Evolutionary conservation across 2,888 invertebrate genomes (phyloP), one percentile per base, ranked within the genome.

Genomic region (Drosophila helvetica): DNA sequence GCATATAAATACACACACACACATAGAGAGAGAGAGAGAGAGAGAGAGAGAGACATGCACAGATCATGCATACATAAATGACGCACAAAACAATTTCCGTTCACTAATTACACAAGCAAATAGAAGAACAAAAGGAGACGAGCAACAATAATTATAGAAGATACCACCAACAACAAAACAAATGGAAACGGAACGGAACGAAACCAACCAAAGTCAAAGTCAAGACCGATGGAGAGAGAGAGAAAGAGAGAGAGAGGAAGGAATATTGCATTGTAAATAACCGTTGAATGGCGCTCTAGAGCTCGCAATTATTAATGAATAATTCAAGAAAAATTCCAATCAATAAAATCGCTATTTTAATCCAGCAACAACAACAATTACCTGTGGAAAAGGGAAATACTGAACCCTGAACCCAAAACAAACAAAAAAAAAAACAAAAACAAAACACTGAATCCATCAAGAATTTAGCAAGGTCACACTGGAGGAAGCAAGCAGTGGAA

Each of bases 71-170:
- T 27, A 15, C 47, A 18, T 17, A 27, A 30, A 25, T 18, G 61
- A 75, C 52, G 48, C 55, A 55, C 45, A 65, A 67, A 67, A 55
- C 61, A 65, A 80, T 80, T 67, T 78, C 80, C 80, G 78, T 51
- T 78, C 68, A 82, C 83, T 79, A 83, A 79, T 79, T 83, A 80
- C 70, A 83, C 70, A 74, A 69, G 66, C 78, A 80, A 79, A 79
- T 52, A 65, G 62, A 74, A 60, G 52, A 61, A 54, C 47, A 25
- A 3, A 18, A 12, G 67, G 33, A 53, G 46, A 46, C 52, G 17
- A 30, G 33, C 17, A 60, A 30, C 77, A 66, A 66, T 48, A 77
- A 66, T 48, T 72, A 72, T 65, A 71, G 51, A 78, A 64, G 64
- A 66, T 61, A 58, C 64, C 64, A 47, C 22, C 47, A 79, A 77